phyloP scores from a whole-genome alignment of 2,797 vertebrate genomes.

The Acropternis orthonyx region DNA sequence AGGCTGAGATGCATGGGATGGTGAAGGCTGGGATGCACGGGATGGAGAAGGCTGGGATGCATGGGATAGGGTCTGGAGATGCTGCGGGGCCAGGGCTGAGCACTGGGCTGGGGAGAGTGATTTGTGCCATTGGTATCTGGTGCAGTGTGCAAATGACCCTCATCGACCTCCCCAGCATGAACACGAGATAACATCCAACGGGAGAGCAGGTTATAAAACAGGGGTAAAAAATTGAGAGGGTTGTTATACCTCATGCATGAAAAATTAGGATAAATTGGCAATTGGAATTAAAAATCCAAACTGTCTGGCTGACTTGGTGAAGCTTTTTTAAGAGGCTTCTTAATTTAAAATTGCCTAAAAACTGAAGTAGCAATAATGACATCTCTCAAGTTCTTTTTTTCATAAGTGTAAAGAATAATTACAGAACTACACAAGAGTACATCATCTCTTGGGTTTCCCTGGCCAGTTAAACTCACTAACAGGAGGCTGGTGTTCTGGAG shows the following conservation, averaged over 20 bases:
- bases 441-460: background rate
- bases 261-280: background rate
- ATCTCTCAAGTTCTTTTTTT: background rate
- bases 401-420: background rate
- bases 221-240: fast-evolving
- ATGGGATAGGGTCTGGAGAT: background rate
- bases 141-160: background rate
- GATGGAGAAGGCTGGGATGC: too few relatives aligned
- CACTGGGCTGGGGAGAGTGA: fast-evolving
- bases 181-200: too few relatives aligned
- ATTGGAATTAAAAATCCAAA: background rate
- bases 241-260: background rate
- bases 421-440: background rate
- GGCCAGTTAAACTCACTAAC: background rate
- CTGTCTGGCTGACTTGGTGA: background rate
- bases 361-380: background rate
- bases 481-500: background rate
- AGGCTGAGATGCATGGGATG: background rate
- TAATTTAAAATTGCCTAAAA: background rate
- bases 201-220: background rate
- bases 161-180: background rate
- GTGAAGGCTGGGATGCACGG: background rate
- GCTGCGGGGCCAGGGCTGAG: background rate
- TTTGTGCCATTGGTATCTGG: background rate
- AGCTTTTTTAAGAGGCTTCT: background rate